Evolutionary conservation across 2,113 vertebrate genomes (phyloP).

Genomic region (Cryptoleucopteryx plumbea): DNA sequence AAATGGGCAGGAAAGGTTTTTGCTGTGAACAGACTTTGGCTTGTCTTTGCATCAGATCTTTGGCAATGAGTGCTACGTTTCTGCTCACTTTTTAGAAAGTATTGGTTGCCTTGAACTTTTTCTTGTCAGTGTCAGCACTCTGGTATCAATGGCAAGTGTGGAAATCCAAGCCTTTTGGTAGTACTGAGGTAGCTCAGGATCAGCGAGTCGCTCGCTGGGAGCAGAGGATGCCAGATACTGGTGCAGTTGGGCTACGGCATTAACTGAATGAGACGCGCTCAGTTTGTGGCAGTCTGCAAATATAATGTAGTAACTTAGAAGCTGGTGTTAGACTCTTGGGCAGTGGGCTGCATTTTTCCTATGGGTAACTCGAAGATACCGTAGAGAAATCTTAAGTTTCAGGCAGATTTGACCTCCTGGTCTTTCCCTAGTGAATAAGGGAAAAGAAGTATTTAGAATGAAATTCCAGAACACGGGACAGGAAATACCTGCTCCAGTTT

Average conservation of each 20-base stretch:
- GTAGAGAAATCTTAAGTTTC: not conserved
- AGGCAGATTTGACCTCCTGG: not conserved
- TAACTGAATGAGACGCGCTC: not conserved
- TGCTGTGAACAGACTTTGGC: not conserved
- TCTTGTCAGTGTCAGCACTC: not conserved
- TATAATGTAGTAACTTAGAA: not conserved
- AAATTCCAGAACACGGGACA: not conserved
- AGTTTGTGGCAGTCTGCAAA: not conserved
- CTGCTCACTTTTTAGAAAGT: not conserved
- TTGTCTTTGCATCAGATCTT: not conserved
- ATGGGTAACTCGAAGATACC: not conserved
- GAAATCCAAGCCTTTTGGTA: not conserved
- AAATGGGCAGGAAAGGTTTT: not conserved
- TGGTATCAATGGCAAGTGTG: not conserved
- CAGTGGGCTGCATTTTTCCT: not conserved
- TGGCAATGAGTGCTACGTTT: not conserved
- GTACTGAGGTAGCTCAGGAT: not conserved
- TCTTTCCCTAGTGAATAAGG: not conserved
- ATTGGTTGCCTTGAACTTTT: not conserved
- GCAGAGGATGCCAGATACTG: not conserved
- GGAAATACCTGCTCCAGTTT: not conserved
- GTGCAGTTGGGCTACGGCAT: not conserved
- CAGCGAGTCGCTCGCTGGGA: accelerated
- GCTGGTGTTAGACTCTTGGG: not conserved
- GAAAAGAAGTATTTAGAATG: not conserved